Evolutionary conservation across 1,140 invertebrate species (phyloP).

Genomic region (Anastrepha obliqua): DNA sequence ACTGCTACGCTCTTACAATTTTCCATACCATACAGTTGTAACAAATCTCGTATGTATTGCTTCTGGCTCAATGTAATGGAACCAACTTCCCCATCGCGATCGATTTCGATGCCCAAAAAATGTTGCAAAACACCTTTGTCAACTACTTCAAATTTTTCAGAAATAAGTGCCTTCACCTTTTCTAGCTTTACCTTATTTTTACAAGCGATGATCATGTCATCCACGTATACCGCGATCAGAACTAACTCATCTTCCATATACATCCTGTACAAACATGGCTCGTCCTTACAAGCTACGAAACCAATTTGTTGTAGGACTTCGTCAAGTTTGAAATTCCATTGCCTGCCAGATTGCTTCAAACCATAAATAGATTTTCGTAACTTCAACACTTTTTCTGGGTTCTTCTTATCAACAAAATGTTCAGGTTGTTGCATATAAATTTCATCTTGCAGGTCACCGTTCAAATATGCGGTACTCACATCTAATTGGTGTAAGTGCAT

Average conservation of each 20-base stretch:
- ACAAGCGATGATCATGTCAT: constrained; percentile 53
- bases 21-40: constrained; percentile 53
- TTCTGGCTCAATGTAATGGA: constrained; percentile 53
- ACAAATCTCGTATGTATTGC: constrained; percentile 55
- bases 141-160: constrained; percentile 64
- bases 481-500: no score
- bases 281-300: constrained; percentile 61
- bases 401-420: constrained; percentile 22
- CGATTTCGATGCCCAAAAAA: constrained; percentile 69
- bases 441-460: constrained; percentile 73
- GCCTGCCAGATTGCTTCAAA: constrained; percentile 58
- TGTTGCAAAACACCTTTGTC: constrained; percentile 59
- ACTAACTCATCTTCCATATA: background rate
- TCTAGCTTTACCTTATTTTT: constrained; percentile 21
- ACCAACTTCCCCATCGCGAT: constrained; percentile 53
- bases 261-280: constrained; percentile 67
- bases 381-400: constrained; percentile 50
- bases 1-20: constrained; percentile 33
- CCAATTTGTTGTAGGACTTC: constrained; percentile 61
- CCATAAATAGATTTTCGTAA: constrained; percentile 61
- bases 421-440: constrained; percentile 59
- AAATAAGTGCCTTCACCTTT: constrained; percentile 44
- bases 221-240: constrained; percentile 50
- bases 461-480: no score
- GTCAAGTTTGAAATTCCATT: constrained; percentile 67